Evolutionary conservation across 2,797 vertebrate genomes (phyloP), one percentile per base, ranked within the genome.

Genomic region (Cossypha polioptera): DNA sequence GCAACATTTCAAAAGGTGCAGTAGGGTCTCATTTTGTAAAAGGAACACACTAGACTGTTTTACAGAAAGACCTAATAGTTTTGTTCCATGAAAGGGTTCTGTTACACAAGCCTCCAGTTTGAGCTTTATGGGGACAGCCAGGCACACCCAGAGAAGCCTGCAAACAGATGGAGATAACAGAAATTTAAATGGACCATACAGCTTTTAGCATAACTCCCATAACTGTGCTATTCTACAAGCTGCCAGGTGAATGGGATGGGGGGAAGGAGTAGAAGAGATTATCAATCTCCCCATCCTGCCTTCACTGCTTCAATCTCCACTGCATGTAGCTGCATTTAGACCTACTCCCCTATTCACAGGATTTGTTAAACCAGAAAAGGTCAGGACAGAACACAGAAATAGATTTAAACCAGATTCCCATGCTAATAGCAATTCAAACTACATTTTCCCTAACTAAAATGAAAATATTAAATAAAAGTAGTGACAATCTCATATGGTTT

Each of bases 121-220:
- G 75, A 93, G 68, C 20, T 65, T 94, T 54, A 74, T 6, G 31
- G 59, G 42, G 45, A 61, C 78, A 87, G 76, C 16, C 68, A 87
- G 28, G 35, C 53, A 71, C 7, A 19, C 28, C 48, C 71, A 79
- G 26, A 92, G 90, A 87, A 92, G 75, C 35, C 74, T 68, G 35
- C 26, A 67, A 94, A 74, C 86, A 83, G 84, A 86, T 66, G 50
- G 58, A 91, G 65, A 43, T n/a, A 85, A 93, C 0, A 92, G 65
- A 90, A 74, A 78, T 91, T 68, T 61, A 91, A 95, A 91, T 29
- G 61, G 86, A 92, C 57, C 65, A 61, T 94, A 40, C 72, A 94
- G 40, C 12, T 96, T 85, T 65, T 28, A 55, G 54, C 40, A 19
- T 42, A 91, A 71, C 31, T 24, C 69, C 57, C 3, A 0, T 59